Conservation (phyloP, 1,140 invertebrate genomes). For the Piezodorus guildinii region DNA sequence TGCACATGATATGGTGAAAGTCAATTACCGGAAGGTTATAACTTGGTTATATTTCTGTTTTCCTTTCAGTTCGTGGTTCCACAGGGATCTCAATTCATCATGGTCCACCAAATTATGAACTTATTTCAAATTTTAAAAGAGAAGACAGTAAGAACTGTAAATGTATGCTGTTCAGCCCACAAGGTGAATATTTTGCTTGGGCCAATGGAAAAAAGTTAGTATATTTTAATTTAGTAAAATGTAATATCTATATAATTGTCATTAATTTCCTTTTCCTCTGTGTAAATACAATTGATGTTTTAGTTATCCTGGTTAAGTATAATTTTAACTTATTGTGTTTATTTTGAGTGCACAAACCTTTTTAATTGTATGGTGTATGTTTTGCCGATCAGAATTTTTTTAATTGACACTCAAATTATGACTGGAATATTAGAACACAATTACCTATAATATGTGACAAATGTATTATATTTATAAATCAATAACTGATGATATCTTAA, state of each 20-base stretch:
- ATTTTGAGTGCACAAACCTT: too few relatives aligned
- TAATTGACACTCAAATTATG: too few relatives aligned
- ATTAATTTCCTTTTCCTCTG: background rate
- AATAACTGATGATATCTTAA: too few relatives aligned
- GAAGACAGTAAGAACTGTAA: slow-evolving; percentile 53
- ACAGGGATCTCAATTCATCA: slow-evolving; percentile 39
- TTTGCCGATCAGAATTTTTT: background rate
- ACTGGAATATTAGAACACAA: too few relatives aligned
- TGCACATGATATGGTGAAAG: background rate
- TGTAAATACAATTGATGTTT: too few relatives aligned
- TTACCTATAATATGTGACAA: too few relatives aligned
- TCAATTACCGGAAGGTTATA: slow-evolving; percentile 9
- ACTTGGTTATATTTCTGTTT: slow-evolving; percentile 18
- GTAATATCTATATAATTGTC: background rate
- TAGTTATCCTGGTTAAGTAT: too few relatives aligned
- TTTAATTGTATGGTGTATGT: too few relatives aligned
- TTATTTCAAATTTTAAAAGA: slow-evolving; percentile 43
- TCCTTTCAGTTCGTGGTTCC: slow-evolving; percentile 39
- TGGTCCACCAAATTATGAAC: slow-evolving; percentile 42
- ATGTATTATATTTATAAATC: too few relatives aligned
- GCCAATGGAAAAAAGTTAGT: slow-evolving; percentile 41
- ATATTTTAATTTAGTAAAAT: slow-evolving; percentile 22
- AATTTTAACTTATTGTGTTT: too few relatives aligned
- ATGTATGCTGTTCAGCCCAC: slow-evolving; percentile 50
- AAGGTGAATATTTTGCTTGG: slow-evolving; percentile 54